A percentile compares a stretch with the other conserved stretches of the same genome.
Evolutionary conservation across 2,113 vertebrate genomes (phyloP).

Genomic region (Cyanoderma ruficeps): DNA sequence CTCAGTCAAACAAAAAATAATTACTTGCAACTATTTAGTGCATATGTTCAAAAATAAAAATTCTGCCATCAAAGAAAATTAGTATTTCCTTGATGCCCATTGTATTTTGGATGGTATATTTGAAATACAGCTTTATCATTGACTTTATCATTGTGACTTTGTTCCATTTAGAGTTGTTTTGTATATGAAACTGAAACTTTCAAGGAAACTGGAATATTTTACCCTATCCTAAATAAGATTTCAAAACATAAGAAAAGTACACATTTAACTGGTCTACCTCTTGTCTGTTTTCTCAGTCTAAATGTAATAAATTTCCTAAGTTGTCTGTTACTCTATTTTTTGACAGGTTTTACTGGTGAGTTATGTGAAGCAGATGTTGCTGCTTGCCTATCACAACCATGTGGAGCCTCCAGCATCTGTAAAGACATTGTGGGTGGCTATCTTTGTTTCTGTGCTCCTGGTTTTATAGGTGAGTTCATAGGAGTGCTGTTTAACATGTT

Average conservation of each 20-base stretch:
- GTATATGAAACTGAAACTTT: not conserved
- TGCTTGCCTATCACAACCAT: conserved; percentile 76
- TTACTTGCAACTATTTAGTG: not conserved
- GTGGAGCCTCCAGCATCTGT: conserved; percentile 80
- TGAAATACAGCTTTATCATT: not conserved
- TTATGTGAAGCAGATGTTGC: conserved; percentile 75
- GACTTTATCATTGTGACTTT: not conserved
- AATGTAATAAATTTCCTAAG: not conserved
- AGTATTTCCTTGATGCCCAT: not conserved
- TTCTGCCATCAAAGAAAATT: not conserved
- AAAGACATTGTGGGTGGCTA: conserved; percentile 71
- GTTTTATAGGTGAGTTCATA: conserved; percentile 80
- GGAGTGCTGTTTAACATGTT: not conserved
- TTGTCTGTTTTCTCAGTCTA: not conserved
- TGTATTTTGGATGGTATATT: not conserved
- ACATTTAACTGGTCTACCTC: not conserved
- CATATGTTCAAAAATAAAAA: not conserved
- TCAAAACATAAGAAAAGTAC: not conserved
- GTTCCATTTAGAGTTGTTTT: not conserved
- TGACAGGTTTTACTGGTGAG: conserved; percentile 77
- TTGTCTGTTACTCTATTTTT: not conserved
- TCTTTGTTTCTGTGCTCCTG: conserved; percentile 85
- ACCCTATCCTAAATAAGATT: not conserved
- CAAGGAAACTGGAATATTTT: not conserved
- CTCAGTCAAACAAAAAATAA: not conserved